Evolutionary conservation across 2,113 vertebrate species (phyloP).

Genomic region (Pampusana beccarii): DNA sequence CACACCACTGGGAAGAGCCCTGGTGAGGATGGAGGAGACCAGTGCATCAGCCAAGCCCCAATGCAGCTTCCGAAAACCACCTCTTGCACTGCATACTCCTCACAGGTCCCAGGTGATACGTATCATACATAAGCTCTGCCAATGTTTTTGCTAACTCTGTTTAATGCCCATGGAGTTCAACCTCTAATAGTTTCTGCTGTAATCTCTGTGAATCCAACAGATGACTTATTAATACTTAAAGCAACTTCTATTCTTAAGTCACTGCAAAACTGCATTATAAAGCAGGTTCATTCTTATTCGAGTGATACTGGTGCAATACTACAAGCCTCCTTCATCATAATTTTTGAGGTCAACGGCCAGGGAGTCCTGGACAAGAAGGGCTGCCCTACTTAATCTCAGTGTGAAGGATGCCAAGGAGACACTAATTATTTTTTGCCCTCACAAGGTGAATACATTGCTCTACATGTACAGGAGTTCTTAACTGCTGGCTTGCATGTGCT

Average conservation of each 20-base stretch:
- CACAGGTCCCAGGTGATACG: neutral
- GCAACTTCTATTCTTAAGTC: neutral
- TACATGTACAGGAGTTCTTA: neutral
- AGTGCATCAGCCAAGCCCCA: neutral
- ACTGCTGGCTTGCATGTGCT: neutral
- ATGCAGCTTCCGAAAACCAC: neutral
- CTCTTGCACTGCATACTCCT: neutral
- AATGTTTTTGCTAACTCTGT: neutral
- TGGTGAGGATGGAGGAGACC: neutral
- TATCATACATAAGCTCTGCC: neutral
- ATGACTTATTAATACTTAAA: neutral
- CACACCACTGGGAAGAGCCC: accelerated
- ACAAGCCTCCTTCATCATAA: neutral
- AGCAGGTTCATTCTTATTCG: neutral
- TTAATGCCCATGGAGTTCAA: neutral
- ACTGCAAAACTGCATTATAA: neutral
- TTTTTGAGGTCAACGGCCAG: neutral
- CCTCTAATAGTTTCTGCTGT: neutral
- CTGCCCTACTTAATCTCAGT: neutral
- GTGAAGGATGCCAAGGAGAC: neutral
- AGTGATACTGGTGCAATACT: neutral
- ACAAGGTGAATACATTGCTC: neutral
- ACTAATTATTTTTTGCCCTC: neutral
- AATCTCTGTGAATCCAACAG: neutral
- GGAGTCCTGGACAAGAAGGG: neutral